These are phyloP conservation scores for Sorex fumeus DNA, from an alignment of 2,113 vertebrate species.

Conservation along the genomic window DNA sequence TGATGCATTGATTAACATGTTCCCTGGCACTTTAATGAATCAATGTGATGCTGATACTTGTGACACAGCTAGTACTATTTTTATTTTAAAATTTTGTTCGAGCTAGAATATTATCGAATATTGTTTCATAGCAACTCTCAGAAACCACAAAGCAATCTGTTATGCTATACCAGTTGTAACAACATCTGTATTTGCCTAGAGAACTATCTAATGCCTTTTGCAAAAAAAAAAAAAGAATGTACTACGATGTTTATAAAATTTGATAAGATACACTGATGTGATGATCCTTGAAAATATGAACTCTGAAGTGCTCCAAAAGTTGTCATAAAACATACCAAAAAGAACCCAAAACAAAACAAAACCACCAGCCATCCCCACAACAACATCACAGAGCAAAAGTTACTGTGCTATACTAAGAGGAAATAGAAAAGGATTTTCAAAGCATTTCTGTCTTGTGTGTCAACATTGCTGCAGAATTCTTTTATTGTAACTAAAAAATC, in stretches of 20 bases:
- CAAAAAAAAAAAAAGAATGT: slow-evolving; percentile 75
- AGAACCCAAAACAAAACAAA: background rate
- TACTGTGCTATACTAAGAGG: slow-evolving; percentile 86
- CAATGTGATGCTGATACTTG: background rate
- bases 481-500: slow-evolving; percentile 87
- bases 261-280: slow-evolving; percentile 81
- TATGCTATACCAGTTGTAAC: slow-evolving; percentile 87
- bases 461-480: slow-evolving; percentile 89
- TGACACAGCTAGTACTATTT: slow-evolving; percentile 55
- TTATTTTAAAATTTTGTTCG: slow-evolving; percentile 78
- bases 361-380: slow-evolving; percentile 55
- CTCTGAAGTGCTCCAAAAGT: slow-evolving; percentile 86
- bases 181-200: slow-evolving; percentile 89
- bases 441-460: slow-evolving; percentile 87
- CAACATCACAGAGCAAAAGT: slow-evolving; percentile 85
- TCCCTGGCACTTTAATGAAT: slow-evolving; percentile 6
- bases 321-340: slow-evolving; percentile 83
- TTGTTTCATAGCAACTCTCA: slow-evolving; percentile 88
- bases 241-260: slow-evolving; percentile 82
- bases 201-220: slow-evolving; percentile 84
- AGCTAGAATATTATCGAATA: slow-evolving; percentile 70
- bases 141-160: slow-evolving; percentile 87
- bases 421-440: slow-evolving; percentile 89
- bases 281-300: slow-evolving; percentile 86
- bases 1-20: slow-evolving; percentile 57